Conservation (phyloP, 1,140 invertebrate species). For the Belonocnema kinseyi region DNA sequence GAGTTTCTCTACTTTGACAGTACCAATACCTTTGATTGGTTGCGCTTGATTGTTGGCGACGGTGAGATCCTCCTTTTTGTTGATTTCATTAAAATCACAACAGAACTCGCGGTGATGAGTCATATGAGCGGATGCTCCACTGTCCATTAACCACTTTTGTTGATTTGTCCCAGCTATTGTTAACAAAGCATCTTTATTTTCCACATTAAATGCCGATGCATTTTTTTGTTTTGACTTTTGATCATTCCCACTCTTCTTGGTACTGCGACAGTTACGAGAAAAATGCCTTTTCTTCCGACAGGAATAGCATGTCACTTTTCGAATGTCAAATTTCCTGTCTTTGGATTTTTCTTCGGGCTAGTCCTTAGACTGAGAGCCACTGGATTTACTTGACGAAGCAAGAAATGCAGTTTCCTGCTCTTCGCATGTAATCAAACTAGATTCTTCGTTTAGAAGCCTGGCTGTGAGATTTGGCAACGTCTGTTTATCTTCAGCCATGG, state of each 20-base stretch:
- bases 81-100: neutral
- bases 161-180: neutral
- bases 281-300: neutral
- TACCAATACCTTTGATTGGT: neutral
- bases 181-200: neutral
- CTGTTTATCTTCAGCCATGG: conserved; percentile 35
- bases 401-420: conserved; percentile 24
- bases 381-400: neutral
- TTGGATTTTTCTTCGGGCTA: neutral
- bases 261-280: neutral
- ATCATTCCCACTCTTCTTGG: neutral
- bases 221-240: neutral
- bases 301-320: neutral
- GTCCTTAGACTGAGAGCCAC: neutral
- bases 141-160: neutral
- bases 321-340: neutral
- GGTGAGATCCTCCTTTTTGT: neutral
- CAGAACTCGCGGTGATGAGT: neutral
- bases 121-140: neutral
- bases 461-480: conserved; percentile 62
- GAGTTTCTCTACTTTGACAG: neutral
- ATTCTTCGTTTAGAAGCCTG: conserved; percentile 66
- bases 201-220: neutral
- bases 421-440: conserved; percentile 14
- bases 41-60: neutral